phyloP scores from a whole-genome alignment of 2,888 invertebrate genomes.

The Luffia ferchaultella region DNA sequence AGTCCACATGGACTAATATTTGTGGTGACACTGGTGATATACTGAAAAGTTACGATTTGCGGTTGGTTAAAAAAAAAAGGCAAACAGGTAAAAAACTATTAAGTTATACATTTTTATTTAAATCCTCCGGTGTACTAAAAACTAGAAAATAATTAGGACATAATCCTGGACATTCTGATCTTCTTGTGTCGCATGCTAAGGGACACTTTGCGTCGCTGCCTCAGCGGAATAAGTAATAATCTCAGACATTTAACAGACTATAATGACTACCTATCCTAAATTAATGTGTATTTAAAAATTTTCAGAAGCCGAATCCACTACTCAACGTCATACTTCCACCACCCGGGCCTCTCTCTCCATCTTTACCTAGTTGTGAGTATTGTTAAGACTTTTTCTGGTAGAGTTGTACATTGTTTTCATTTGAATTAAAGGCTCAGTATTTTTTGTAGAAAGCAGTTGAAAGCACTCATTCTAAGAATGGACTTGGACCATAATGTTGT shows the following conservation, averaged over 20 bases:
- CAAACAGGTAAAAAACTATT: too few relatives aligned
- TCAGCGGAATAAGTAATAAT: background rate
- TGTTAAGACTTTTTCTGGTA: background rate
- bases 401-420: slow-evolving; percentile 11
- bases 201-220: background rate
- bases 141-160: background rate
- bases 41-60: too few relatives aligned
- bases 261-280: background rate
- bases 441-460: too few relatives aligned
- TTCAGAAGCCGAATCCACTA: slow-evolving; percentile 40
- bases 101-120: background rate
- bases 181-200: background rate
- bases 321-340: slow-evolving; percentile 40
- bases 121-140: background rate
- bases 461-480: too few relatives aligned
- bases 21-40: too few relatives aligned
- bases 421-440: too few relatives aligned
- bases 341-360: slow-evolving; percentile 38
- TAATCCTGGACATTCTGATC: background rate
- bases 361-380: slow-evolving; percentile 12
- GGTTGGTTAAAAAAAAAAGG: too few relatives aligned
- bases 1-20: too few relatives aligned
- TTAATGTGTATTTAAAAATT: slow-evolving; percentile 9
- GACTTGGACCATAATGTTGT: too few relatives aligned
- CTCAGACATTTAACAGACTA: background rate